These are phyloP conservation scores for Ischnura elegans DNA, from an alignment of 2,888 invertebrate species.

Conservation along the genomic window DNA sequence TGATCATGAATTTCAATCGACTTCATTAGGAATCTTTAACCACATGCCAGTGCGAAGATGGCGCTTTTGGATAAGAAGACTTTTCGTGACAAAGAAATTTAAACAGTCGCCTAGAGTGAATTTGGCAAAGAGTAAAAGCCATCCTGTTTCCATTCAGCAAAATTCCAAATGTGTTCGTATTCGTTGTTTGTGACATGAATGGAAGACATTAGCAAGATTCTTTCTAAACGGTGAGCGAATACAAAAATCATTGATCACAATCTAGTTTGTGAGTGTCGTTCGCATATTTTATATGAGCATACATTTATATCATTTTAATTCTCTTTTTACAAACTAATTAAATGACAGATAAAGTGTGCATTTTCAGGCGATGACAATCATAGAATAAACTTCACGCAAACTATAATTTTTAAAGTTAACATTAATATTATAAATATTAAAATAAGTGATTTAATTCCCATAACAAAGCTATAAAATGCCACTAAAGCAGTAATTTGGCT, in stretches of 20 bases:
- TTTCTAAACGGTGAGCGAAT: constrained; percentile 5
- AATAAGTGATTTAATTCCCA: too few relatives aligned
- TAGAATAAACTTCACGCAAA: too few relatives aligned
- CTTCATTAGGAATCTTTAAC: constrained; percentile 24
- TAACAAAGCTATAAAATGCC: too few relatives aligned
- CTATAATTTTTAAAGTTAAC: too few relatives aligned
- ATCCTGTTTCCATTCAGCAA: neutral
- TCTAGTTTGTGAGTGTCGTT: neutral
- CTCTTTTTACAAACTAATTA: too few relatives aligned
- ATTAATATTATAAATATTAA: too few relatives aligned
- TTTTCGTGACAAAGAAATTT: constrained; percentile 28
- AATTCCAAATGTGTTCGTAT: constrained; percentile 18
- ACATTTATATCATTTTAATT: neutral
- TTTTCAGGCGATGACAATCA: too few relatives aligned
- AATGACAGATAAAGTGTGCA: too few relatives aligned
- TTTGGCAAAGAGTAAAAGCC: constrained; percentile 47
- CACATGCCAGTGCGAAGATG: neutral
- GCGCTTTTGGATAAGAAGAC: constrained; percentile 50
- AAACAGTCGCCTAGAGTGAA: constrained; percentile 17
- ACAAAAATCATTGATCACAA: constrained; percentile 33
- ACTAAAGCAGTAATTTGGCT: too few relatives aligned
- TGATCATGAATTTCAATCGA: constrained; percentile 33
- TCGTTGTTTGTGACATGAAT: neutral
- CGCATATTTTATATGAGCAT: neutral
- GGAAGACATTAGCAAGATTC: constrained; percentile 45